Percentiles rank a stretch among this genome's conserved stretches.
Conservation (phyloP, 2,113 vertebrate species). For the Corythornis vintsioides region DNA sequence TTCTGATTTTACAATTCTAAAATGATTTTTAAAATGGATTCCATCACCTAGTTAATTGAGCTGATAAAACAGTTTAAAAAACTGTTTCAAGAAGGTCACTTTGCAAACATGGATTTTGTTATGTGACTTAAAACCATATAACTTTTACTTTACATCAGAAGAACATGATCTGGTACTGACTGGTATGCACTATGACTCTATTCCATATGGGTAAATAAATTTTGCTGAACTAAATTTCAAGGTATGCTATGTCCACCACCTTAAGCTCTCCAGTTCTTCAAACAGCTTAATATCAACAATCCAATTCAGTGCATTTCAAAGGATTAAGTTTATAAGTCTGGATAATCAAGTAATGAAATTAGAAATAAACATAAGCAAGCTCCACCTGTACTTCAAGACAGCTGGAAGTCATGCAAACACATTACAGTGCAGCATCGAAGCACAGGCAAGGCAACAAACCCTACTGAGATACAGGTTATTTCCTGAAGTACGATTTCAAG, state of each 20-base stretch:
- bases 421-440: neutral
- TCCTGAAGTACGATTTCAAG: neutral
- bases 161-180: neutral
- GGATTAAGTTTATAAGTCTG: neutral
- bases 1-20: neutral
- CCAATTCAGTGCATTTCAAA: neutral
- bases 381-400: neutral
- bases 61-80: neutral
- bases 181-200: neutral
- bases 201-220: neutral
- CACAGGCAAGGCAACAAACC: rapidly evolving
- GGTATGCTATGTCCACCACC: neutral
- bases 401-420: neutral
- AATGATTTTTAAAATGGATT: neutral
- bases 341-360: neutral
- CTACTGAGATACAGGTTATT: neutral
- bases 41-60: neutral
- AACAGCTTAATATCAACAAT: neutral
- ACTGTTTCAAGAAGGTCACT: neutral
- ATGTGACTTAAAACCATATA: neutral
- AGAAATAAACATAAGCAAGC: neutral
- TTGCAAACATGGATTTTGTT: neutral
- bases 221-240: neutral
- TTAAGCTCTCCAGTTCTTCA: neutral
- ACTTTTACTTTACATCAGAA: neutral